These are phyloP conservation scores for Chloropsis cyanopogon DNA, from an alignment of 2,113 vertebrate genomes.

Conservation along the genomic window DNA sequence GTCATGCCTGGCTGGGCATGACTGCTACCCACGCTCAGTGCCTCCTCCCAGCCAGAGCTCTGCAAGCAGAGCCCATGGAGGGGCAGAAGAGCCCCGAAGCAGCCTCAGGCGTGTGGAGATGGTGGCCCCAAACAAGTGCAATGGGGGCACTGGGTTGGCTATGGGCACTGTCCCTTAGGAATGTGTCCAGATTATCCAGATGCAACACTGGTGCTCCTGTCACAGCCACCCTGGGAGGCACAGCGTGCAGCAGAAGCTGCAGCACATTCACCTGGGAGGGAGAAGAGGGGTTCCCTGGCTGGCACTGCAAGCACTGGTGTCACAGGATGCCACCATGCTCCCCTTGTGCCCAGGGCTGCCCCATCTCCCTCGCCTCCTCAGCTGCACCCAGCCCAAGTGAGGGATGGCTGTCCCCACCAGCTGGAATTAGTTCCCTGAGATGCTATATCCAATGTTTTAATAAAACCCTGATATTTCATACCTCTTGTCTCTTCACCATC, in stretches of 20 bases:
- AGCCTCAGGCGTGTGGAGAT: rapidly evolving
- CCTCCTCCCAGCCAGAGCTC: neutral
- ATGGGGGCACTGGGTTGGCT: neutral
- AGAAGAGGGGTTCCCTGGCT: neutral
- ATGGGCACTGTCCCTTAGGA: neutral
- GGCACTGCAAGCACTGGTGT: rapidly evolving
- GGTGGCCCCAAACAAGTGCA: neutral
- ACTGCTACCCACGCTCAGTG: rapidly evolving
- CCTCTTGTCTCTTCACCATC: slow-evolving; percentile 31
- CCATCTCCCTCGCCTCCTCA: rapidly evolving
- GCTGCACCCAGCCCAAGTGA: neutral
- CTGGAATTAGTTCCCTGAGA: neutral
- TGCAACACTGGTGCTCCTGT: neutral
- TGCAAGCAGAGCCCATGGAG: neutral
- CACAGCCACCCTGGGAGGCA: rapidly evolving
- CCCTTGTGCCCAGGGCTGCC: rapidly evolving
- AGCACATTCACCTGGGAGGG: neutral
- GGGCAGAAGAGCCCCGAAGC: neutral
- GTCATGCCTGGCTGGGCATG: neutral
- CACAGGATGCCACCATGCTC: neutral
- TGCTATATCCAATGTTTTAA: slow-evolving; percentile 36
- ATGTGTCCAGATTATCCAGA: neutral
- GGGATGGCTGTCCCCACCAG: neutral
- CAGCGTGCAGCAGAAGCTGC: rapidly evolving
- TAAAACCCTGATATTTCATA: slow-evolving; percentile 49